A percentile compares a stretch with the other conserved stretches of the same genome.
phyloP scores from a whole-genome alignment of 2,888 invertebrate genomes.

The Harpalus rufipes region DNA sequence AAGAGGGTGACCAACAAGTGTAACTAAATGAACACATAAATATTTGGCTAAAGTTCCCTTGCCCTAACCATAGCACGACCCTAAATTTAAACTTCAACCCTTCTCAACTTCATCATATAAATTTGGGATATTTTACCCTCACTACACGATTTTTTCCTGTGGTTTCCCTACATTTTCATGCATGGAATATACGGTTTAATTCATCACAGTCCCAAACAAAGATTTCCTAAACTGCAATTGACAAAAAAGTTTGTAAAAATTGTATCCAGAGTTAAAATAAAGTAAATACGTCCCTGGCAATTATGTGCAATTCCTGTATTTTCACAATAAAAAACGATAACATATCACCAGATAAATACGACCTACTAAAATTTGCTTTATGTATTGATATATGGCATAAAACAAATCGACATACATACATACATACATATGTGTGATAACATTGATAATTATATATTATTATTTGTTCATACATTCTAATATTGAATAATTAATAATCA shows the following conservation, averaged over 20 bases:
- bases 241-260: too few species aligned
- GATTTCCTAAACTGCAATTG: too few species aligned
- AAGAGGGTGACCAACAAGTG: constrained; percentile 42
- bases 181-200: neutral
- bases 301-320: neutral
- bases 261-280: too few species aligned
- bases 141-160: constrained; percentile 19
- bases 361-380: constrained; percentile 3
- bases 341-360: neutral
- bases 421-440: neutral
- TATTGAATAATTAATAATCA: neutral
- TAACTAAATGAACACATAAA: constrained; percentile 54
- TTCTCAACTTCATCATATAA: constrained; percentile 54
- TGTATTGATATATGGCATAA: neutral
- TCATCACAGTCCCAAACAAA: too few species aligned
- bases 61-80: too few species aligned
- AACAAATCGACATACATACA: neutral
- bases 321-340: neutral
- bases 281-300: too few species aligned
- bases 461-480: neutral
- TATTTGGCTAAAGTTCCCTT: constrained; percentile 26
- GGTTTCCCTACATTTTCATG: constrained; percentile 6
- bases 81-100: constrained; percentile 51
- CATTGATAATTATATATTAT: neutral
- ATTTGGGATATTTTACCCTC: constrained; percentile 35